A percentile compares a stretch with the other conserved stretches of the same genome.
Evolutionary conservation across 2,113 vertebrate species (phyloP).

Genomic region (Oreochromis niloticus): DNA sequence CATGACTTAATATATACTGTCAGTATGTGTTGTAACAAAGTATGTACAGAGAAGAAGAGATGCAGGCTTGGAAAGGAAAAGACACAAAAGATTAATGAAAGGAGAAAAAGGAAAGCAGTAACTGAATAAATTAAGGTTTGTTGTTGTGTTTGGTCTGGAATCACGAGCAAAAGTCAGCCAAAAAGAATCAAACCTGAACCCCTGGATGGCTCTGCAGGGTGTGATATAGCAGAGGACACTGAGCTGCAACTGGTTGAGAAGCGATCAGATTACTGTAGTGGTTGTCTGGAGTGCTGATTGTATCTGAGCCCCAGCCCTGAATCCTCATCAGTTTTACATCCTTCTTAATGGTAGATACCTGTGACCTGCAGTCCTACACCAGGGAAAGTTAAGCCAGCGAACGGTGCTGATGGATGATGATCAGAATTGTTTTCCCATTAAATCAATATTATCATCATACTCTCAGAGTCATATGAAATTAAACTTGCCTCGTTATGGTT

Average conservation of each 20-base stretch:
- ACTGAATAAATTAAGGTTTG: background rate
- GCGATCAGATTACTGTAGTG: background rate
- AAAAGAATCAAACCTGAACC: background rate
- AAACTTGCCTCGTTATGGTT: background rate
- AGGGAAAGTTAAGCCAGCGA: background rate
- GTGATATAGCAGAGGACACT: background rate
- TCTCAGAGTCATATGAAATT: background rate
- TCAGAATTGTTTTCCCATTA: background rate
- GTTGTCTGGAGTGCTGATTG: background rate
- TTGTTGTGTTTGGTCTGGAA: background rate
- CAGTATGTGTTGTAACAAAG: background rate
- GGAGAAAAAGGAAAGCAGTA: background rate
- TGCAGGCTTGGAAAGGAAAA: background rate
- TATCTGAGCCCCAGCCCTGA: background rate
- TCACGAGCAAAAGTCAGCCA: background rate
- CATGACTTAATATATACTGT: background rate
- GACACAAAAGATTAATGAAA: background rate
- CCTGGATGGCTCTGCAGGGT: background rate
- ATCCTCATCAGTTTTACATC: background rate
- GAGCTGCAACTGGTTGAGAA: background rate
- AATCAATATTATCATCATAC: background rate
- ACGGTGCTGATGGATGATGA: background rate
- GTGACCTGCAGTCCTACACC: background rate
- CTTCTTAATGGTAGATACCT: background rate
- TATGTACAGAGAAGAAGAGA: background rate